Evolutionary conservation across 1,140 invertebrate genomes (phyloP).

Genomic region (Bicyclus anynana): DNA sequence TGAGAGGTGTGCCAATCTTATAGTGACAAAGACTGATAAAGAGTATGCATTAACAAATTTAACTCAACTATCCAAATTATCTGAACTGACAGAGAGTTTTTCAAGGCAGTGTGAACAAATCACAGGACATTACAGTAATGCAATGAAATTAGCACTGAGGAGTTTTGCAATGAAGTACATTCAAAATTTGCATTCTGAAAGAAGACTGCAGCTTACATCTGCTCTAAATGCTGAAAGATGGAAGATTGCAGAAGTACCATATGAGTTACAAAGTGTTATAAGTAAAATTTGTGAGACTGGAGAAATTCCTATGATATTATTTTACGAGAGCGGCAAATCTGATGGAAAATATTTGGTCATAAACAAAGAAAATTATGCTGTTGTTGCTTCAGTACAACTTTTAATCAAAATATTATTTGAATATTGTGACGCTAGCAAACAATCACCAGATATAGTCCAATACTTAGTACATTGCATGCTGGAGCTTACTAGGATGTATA

Average conservation of each 20-base stretch:
- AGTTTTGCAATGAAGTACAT: slow-evolving; percentile 94
- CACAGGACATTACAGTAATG: slow-evolving; percentile 87
- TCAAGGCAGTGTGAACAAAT: slow-evolving; percentile 86
- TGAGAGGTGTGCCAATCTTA: slow-evolving; percentile 91
- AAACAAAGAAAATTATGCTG: slow-evolving; percentile 89
- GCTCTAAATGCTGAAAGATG: slow-evolving; percentile 95
- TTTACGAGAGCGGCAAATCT: slow-evolving; percentile 54
- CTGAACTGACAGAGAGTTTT: slow-evolving; percentile 88
- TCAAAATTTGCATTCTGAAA: slow-evolving; percentile 92
- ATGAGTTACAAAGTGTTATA: slow-evolving; percentile 91
- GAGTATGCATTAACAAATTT: slow-evolving; percentile 82
- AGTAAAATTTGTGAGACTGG: slow-evolving; percentile 81
- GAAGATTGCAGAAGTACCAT: slow-evolving; percentile 94
- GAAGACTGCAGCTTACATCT: slow-evolving; percentile 89
- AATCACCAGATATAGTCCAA: slow-evolving; percentile 81
- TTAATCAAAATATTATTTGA: slow-evolving; percentile 92
- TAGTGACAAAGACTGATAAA: slow-evolving; percentile 85
- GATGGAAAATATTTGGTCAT: slow-evolving; percentile 81
- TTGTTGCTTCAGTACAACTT: slow-evolving; percentile 91
- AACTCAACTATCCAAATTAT: slow-evolving; percentile 87
- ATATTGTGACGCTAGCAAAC: slow-evolving; percentile 89
- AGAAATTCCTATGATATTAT: slow-evolving; percentile 66
- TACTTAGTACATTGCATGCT: slow-evolving; percentile 88
- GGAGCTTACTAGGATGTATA: slow-evolving; percentile 93
- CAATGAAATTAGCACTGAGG: slow-evolving; percentile 89